phyloP scores from a whole-genome alignment of 64 coral and sea anemone genomes.

The Montipora capricornis region DNA sequence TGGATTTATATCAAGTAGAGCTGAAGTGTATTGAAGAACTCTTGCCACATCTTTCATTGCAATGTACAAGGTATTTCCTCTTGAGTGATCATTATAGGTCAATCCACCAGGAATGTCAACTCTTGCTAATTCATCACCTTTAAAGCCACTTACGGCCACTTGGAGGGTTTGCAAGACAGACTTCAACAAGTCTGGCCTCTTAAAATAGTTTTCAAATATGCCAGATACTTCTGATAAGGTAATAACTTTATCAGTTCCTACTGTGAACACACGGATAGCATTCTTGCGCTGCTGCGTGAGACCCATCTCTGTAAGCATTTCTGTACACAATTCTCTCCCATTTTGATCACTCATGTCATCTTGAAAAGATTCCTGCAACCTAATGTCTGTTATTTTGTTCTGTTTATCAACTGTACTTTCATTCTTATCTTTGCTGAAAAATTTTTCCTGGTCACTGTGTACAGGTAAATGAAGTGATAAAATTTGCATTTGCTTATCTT shows the following conservation, averaged over 20 bases:
- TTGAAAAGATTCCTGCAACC: slow-evolving; percentile 6
- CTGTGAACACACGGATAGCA: slow-evolving; percentile 51
- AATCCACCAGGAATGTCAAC: slow-evolving; percentile 40
- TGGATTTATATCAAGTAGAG: slow-evolving; percentile 62
- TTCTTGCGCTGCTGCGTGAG: no score
- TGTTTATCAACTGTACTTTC: not conserved
- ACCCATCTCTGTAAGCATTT: not conserved
- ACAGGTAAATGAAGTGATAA: not conserved
- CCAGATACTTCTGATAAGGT: slow-evolving; percentile 51
- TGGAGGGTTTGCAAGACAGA: slow-evolving; percentile 9
- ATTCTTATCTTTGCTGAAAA: not conserved
- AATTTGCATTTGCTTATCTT: not conserved
- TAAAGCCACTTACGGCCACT: not conserved
- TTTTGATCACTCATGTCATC: not conserved
- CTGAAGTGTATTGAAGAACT: slow-evolving; percentile 73
- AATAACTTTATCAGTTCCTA: slow-evolving; percentile 64
- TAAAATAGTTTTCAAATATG: slow-evolving; percentile 65
- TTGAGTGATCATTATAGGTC: not conserved
- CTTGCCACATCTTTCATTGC: slow-evolving; percentile 66
- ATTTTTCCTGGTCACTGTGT: not conserved
- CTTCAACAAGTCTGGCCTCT: slow-evolving; percentile 49
- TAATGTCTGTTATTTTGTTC: not conserved
- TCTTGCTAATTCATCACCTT: slow-evolving; percentile 27
- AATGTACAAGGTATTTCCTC: slow-evolving; percentile 50
- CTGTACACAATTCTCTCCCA: not conserved